Evolutionary conservation across 2,113 vertebrate genomes (phyloP).

Genomic region (Clarias gariepinus): DNA sequence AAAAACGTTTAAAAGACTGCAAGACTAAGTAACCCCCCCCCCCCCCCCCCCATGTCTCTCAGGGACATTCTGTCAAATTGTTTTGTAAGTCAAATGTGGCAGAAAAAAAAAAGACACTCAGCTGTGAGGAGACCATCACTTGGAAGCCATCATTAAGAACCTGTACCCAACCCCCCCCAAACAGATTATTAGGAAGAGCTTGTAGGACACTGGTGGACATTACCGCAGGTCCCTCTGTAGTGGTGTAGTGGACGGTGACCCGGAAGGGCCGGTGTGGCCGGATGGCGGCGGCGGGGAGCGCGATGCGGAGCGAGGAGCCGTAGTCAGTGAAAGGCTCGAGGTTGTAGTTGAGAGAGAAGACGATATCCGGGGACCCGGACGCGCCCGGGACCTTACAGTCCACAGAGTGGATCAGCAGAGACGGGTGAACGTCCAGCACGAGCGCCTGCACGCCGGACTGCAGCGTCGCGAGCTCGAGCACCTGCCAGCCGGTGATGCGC

Average conservation of each 20-base stretch:
- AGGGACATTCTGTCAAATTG: no score
- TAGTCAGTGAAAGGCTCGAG: slow-evolving; percentile 90
- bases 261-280: slow-evolving; percentile 79
- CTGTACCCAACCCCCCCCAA: no score
- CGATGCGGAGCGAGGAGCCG: slow-evolving; percentile 84
- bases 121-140: no score
- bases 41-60: no score
- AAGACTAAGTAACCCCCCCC: no score
- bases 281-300: slow-evolving; percentile 72
- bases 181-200: background rate
- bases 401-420: slow-evolving; percentile 80
- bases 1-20: no score
- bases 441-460: slow-evolving; percentile 74
- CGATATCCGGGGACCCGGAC: slow-evolving; percentile 51
- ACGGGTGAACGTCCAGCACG: slow-evolving; percentile 85
- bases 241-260: slow-evolving; percentile 86
- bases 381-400: slow-evolving; percentile 67
- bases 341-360: slow-evolving; percentile 73
- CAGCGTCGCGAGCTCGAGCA: slow-evolving; percentile 79
- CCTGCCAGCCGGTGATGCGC: slow-evolving; percentile 86
- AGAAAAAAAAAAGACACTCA: no score
- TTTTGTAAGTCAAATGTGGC: no score
- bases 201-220: slow-evolving; percentile 42
- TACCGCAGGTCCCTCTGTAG: slow-evolving; percentile 89
- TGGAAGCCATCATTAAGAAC: no score